Conservation (phyloP, 2,113 vertebrate genomes). For the Onychostruthus taczanowskii region DNA sequence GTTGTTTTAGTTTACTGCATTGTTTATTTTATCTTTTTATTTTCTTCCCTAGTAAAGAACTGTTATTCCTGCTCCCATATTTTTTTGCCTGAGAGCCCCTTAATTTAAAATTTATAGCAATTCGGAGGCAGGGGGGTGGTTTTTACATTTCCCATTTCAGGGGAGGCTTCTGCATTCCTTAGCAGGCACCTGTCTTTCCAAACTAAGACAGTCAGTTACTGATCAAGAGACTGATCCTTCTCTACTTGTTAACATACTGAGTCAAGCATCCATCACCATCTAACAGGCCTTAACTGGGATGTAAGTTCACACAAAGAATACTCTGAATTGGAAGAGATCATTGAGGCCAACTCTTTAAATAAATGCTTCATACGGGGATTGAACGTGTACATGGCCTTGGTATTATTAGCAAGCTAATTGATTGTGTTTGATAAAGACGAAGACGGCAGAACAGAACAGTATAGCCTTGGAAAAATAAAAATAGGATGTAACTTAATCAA, state of each 20-base stretch:
- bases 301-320: background rate
- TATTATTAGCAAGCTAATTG: background rate
- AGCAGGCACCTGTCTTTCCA: no score
- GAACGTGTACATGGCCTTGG: accelerated
- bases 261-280: background rate
- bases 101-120: no score
- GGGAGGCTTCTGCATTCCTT: no score
- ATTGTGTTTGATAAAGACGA: background rate
- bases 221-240: background rate
- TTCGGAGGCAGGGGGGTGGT: no score
- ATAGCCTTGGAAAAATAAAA: background rate
- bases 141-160: no score
- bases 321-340: background rate
- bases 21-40: no score
- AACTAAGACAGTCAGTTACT: background rate
- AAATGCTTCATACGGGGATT: background rate
- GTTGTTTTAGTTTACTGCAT: no score
- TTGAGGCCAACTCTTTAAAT: background rate
- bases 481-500: background rate
- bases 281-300: background rate
- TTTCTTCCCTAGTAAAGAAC: no score
- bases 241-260: background rate
- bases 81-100: no score
- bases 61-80: no score
- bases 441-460: background rate